Conservation (phyloP, 2,888 invertebrate species). For the Rhagophthalmus giganteus region DNA sequence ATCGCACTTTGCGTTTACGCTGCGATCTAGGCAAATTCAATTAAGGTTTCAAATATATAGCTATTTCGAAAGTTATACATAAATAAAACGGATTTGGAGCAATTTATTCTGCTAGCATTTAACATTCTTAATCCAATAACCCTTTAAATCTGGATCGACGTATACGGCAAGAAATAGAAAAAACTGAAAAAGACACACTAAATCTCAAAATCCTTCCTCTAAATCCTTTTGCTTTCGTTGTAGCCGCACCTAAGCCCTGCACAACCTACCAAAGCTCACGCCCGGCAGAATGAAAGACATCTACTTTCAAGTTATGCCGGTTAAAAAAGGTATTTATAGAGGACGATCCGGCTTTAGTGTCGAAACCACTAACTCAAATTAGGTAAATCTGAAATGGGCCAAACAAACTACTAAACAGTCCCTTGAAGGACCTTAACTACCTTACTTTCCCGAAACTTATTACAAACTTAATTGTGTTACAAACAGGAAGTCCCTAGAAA, state of each 20-base stretch:
- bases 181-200: conserved; percentile 44
- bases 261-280: conserved; percentile 46
- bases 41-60: background rate
- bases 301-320: background rate
- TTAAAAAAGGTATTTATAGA: background rate
- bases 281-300: conserved; percentile 11
- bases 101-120: conserved; percentile 15
- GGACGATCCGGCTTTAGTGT: background rate
- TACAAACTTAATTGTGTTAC: conserved; percentile 1
- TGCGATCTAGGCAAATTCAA: no score
- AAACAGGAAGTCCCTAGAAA: background rate
- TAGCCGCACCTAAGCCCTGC: conserved; percentile 45
- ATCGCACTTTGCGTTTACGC: no score
- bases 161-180: conserved; percentile 23
- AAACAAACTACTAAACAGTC: conserved; percentile 1
- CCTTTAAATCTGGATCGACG: conserved; percentile 20
- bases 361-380: conserved; percentile 3
- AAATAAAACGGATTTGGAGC: conserved; percentile 7
- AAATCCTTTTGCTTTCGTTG: conserved; percentile 43
- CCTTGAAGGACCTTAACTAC: background rate
- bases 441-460: background rate
- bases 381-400: conserved; percentile 1
- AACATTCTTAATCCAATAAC: conserved; percentile 24
- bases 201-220: conserved; percentile 45
- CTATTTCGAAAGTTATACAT: conserved; percentile 7